Evolutionary conservation across 1,140 invertebrate genomes (phyloP).

Genomic region (Neodiprion fabricii): DNA sequence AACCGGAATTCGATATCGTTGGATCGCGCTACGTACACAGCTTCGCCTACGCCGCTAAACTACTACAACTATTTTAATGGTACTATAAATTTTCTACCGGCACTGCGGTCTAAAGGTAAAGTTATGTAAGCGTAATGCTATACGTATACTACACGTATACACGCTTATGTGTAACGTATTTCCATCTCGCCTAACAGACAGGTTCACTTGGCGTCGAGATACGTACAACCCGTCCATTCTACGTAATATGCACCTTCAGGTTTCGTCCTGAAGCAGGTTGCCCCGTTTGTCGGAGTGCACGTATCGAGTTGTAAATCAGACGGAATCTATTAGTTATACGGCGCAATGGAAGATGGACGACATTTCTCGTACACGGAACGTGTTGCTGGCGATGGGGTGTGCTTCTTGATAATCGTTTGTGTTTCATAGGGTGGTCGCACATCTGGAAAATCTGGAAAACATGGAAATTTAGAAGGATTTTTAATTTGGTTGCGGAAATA

Average conservation of each 20-base stretch:
- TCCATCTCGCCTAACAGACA: not conserved
- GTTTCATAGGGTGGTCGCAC: too few species aligned
- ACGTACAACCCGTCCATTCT: not conserved
- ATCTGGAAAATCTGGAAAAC: too few species aligned
- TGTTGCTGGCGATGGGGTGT: too few species aligned
- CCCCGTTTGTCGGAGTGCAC: not conserved
- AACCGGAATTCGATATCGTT: not conserved
- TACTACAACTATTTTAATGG: conserved; percentile 1
- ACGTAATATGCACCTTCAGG: not conserved
- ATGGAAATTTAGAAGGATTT: too few species aligned
- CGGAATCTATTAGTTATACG: too few species aligned
- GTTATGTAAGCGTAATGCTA: not conserved
- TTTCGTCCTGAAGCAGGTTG: not conserved
- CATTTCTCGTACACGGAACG: too few species aligned
- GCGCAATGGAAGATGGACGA: too few species aligned
- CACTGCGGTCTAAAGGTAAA: not conserved
- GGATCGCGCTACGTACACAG: not conserved
- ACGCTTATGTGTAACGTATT: not conserved
- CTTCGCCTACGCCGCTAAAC: not conserved
- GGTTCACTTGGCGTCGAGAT: not conserved
- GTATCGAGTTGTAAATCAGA: too few species aligned
- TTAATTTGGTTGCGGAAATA: too few species aligned
- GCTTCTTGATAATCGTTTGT: too few species aligned
- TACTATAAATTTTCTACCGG: not conserved
- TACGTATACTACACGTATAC: not conserved